Evolutionary conservation across 2,113 vertebrate genomes (phyloP).

Genomic region (Syrrhaptes paradoxus): DNA sequence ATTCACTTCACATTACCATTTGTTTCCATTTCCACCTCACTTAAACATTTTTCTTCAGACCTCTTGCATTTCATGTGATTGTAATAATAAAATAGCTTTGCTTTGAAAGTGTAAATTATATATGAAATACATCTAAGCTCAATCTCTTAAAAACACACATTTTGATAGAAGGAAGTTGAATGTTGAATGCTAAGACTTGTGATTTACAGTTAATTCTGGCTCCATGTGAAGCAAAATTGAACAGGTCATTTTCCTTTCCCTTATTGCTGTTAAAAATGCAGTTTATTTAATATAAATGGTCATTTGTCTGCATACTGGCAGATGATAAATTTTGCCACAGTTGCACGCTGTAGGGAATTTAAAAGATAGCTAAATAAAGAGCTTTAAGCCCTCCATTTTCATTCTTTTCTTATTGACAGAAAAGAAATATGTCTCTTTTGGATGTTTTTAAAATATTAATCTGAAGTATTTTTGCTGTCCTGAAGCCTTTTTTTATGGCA

Average conservation of each 20-base stretch:
- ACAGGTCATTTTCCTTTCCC: not conserved
- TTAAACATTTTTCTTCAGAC: not conserved
- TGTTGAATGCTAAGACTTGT: not conserved
- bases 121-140: not conserved
- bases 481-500: not conserved
- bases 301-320: not conserved
- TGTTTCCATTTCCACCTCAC: not conserved
- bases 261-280: not conserved
- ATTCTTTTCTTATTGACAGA: not conserved
- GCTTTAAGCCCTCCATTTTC: not conserved
- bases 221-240: not conserved
- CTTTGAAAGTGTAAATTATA: not conserved
- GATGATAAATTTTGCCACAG: not conserved
- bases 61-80: not conserved
- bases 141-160: not conserved
- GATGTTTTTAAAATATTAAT: not conserved
- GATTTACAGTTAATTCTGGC: not conserved
- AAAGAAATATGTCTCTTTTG: not conserved
- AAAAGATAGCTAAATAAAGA: not conserved
- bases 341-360: fast-evolving
- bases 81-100: not conserved
- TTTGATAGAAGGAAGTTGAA: not conserved
- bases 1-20: not conserved
- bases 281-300: not conserved
- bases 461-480: not conserved